These are phyloP conservation scores for Nicator chloris DNA, from an alignment of 2,113 vertebrate species.

Conservation along the genomic window DNA sequence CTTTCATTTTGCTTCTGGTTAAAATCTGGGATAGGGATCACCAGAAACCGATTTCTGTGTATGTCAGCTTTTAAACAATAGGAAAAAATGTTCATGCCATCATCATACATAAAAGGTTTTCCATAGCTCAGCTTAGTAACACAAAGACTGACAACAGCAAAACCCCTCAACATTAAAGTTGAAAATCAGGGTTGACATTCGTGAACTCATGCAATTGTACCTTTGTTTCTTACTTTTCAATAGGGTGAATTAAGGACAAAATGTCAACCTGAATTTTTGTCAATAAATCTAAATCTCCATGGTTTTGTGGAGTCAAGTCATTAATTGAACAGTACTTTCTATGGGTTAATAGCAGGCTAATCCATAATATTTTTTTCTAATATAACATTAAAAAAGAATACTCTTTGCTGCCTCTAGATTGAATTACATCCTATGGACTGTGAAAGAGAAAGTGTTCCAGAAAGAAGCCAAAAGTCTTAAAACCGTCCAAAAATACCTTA, in stretches of 20 bases:
- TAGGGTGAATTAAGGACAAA: not conserved
- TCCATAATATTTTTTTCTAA: not conserved
- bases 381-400: not conserved
- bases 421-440: not conserved
- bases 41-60: constrained; percentile 23
- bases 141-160: constrained; percentile 11
- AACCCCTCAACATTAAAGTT: not conserved
- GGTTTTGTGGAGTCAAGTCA: not conserved
- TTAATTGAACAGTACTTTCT: not conserved
- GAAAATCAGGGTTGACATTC: constrained; percentile 6
- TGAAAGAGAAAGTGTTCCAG: not conserved
- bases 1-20: constrained; percentile 35
- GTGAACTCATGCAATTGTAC: not conserved
- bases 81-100: constrained; percentile 8
- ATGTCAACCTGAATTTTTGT: constrained; percentile 3
- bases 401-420: not conserved
- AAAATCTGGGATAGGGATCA: not conserved
- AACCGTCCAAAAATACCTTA: not conserved
- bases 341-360: not conserved
- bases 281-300: not conserved
- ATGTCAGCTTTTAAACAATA: constrained; percentile 16
- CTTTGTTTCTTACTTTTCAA: constrained; percentile 32
- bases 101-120: not conserved
- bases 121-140: not conserved
- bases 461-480: not conserved